phyloP scores from a whole-genome alignment of 2,113 vertebrate genomes.

The Pseudolaguvia tuberculata region DNA sequence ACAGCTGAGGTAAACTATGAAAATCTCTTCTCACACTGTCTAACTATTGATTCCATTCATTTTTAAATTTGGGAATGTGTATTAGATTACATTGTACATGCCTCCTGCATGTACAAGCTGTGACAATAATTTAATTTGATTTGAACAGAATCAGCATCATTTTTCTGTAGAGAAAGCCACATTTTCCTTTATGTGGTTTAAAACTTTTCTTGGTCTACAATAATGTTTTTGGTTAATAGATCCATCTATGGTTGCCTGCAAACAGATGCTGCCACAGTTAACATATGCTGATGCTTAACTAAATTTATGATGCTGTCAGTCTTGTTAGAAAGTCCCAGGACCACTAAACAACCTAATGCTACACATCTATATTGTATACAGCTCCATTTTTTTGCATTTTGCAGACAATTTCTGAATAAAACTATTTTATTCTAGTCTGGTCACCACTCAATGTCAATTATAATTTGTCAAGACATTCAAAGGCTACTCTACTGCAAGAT shows the following conservation, averaged over 20 bases:
- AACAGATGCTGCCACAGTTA: neutral
- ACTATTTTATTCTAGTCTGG: neutral
- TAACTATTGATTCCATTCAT: conserved; percentile 14
- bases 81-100: neutral
- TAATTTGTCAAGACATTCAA: too few species aligned
- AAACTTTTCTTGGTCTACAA: too few species aligned
- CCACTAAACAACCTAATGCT: neutral
- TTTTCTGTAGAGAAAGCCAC: neutral
- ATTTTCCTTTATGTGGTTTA: neutral
- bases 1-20: conserved; percentile 2
- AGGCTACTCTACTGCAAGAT: too few species aligned
- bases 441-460: neutral
- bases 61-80: neutral
- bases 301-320: neutral
- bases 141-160: neutral
- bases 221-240: neutral
- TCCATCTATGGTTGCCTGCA: neutral
- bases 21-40: conserved; percentile 23
- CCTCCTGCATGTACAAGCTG: neutral
- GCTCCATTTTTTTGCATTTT: neutral
- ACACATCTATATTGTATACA: neutral
- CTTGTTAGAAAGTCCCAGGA: too few species aligned
- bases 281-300: neutral
- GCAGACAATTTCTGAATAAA: neutral
- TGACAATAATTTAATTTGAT: neutral